These are phyloP conservation scores for Hyperoplus lanceolatus DNA, from an alignment of 2,797 vertebrate genomes.

Conservation along the genomic window DNA sequence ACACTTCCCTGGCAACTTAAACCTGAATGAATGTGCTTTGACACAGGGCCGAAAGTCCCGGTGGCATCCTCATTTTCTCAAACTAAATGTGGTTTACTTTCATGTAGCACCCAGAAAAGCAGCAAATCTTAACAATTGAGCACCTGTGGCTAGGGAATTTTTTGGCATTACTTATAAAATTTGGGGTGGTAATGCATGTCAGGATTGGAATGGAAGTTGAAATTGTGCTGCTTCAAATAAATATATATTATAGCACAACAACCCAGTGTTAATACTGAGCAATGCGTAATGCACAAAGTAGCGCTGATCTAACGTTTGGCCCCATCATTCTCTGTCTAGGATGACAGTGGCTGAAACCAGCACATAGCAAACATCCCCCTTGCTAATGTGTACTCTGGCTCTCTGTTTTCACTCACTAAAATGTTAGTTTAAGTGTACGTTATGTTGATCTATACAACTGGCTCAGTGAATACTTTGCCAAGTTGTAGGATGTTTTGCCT, in stretches of 20 bases:
- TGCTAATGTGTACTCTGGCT: background rate
- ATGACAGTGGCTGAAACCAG: background rate
- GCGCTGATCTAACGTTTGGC: no score
- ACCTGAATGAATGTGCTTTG: background rate
- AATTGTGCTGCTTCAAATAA: background rate
- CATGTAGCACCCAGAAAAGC: background rate
- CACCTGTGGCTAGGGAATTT: background rate
- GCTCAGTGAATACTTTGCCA: background rate
- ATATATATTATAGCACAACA: background rate
- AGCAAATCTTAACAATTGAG: background rate
- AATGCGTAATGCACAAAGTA: background rate
- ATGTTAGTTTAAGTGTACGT: background rate
- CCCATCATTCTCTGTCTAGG: background rate
- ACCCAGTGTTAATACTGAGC: slow-evolving; percentile 1
- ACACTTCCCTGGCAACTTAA: background rate
- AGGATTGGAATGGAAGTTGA: no score
- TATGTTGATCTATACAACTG: background rate
- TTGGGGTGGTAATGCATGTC: background rate
- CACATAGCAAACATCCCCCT: background rate
- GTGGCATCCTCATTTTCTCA: background rate
- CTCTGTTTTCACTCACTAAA: background rate
- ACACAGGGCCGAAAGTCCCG: background rate
- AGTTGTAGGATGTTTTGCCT: background rate
- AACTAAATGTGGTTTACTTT: no score
- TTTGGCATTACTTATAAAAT: background rate